Conservation (phyloP, 1,140 invertebrate genomes). For the Adelges cooleyi region DNA sequence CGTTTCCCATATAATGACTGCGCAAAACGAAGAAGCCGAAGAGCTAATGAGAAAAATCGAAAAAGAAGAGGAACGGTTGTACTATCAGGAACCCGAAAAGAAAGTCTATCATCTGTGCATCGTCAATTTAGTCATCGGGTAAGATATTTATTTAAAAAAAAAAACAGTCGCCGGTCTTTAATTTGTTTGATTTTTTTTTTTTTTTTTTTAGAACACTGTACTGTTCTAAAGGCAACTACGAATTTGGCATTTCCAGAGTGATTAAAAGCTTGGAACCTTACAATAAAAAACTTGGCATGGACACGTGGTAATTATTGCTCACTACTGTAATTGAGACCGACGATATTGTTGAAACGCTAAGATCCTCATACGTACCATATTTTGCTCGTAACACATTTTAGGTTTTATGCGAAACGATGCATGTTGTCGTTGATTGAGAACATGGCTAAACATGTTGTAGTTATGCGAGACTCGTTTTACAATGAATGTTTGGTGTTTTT, state of each 20-base stretch:
- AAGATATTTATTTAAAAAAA: too few relatives aligned
- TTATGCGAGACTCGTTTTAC: slow-evolving; percentile 74
- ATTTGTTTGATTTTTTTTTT: slow-evolving; percentile 2
- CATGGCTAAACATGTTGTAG: slow-evolving; percentile 80
- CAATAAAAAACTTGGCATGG: slow-evolving; percentile 87
- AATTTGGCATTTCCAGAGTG: slow-evolving; percentile 96
- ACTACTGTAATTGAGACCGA: too few relatives aligned
- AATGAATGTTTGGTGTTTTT: slow-evolving; percentile 86
- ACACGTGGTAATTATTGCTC: slow-evolving; percentile 71
- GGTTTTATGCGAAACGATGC: slow-evolving; percentile 88
- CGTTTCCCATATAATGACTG: slow-evolving; percentile 98
- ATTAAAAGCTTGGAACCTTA: slow-evolving; percentile 94
- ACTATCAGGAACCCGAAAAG: slow-evolving; percentile 86
- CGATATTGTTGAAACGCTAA: too few relatives aligned
- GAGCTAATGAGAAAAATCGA: slow-evolving; percentile 98
- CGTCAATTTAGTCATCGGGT: slow-evolving; percentile 96
- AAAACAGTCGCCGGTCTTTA: neutral
- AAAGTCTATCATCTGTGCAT: slow-evolving; percentile 97
- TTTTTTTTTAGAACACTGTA: slow-evolving; percentile 64
- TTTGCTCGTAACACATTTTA: too few relatives aligned
- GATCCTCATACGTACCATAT: too few relatives aligned
- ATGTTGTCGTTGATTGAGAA: slow-evolving; percentile 89
- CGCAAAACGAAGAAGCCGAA: slow-evolving; percentile 97
- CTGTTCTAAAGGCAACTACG: slow-evolving; percentile 97
- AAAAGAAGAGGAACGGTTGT: slow-evolving; percentile 88